phyloP scores from a whole-genome alignment of 2,888 invertebrate genomes.

The Galerucella nymphaeae region DNA sequence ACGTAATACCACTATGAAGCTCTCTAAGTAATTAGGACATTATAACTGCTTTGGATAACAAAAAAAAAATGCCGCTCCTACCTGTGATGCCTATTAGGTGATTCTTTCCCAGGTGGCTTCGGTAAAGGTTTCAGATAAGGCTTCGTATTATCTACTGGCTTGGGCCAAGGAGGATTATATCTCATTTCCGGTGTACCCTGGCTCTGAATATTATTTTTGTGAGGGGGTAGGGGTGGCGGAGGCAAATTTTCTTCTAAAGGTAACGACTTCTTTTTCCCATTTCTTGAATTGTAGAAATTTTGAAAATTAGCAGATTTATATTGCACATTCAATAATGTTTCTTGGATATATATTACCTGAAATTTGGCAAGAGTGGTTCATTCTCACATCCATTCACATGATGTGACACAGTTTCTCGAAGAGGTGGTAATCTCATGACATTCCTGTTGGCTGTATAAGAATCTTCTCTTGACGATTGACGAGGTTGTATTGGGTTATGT shows the following conservation, averaged over 20 bases:
- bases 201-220: constrained; percentile 60
- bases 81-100: constrained; percentile 60
- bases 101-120: constrained; percentile 68
- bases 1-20: too few relatives aligned
- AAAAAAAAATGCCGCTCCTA: background rate
- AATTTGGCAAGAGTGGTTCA: constrained; percentile 68
- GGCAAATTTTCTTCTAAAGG: constrained; percentile 66
- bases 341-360: constrained; percentile 20
- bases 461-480: constrained; percentile 59
- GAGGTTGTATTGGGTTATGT: constrained; percentile 62
- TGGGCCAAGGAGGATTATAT: constrained; percentile 74
- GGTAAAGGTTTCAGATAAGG: constrained; percentile 71
- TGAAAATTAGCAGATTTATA: background rate
- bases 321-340: background rate
- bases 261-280: constrained; percentile 66
- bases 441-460: constrained; percentile 56
- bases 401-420: constrained; percentile 63
- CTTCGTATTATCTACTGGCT: constrained; percentile 60
- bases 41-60: too few relatives aligned
- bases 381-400: constrained; percentile 67
- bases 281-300: constrained; percentile 42
- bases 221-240: constrained; percentile 73
- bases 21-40: too few relatives aligned
- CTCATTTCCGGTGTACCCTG: constrained; percentile 57
- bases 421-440: constrained; percentile 67